Percentiles rank a stretch among this genome's conserved stretches.
phyloP scores from a whole-genome alignment of 2,888 invertebrate species.

The Pyralis farinalis region DNA sequence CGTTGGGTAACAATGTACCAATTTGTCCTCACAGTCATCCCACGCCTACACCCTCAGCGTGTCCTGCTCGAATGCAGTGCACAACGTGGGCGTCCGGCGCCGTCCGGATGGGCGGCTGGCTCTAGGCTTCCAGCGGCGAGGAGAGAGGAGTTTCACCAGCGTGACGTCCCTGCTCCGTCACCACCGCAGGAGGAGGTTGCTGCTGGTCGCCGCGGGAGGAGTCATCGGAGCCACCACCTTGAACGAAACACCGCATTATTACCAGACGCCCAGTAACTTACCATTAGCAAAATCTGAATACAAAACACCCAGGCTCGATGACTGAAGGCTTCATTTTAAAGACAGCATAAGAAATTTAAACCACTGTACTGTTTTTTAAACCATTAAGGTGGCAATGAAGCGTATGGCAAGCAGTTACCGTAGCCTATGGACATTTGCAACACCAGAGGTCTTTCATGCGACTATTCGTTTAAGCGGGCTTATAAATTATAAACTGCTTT shows the following conservation, averaged over 20 bases:
- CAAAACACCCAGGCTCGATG: too few species aligned
- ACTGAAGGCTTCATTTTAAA: too few species aligned
- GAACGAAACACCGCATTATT: slow-evolving; percentile 62
- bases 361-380: too few species aligned
- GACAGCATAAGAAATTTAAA: too few species aligned
- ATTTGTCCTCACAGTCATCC: slow-evolving; percentile 40
- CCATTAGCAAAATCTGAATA: slow-evolving; percentile 23
- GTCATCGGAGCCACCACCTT: slow-evolving; percentile 75
- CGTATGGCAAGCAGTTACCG: too few species aligned
- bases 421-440: too few species aligned
- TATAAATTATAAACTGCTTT: too few species aligned
- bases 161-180: slow-evolving; percentile 76
- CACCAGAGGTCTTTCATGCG: too few species aligned
- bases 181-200: slow-evolving; percentile 73
- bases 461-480: too few species aligned
- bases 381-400: too few species aligned
- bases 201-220: slow-evolving; percentile 73
- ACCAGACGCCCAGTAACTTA: slow-evolving; percentile 63
- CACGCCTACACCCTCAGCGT: slow-evolving; percentile 80
- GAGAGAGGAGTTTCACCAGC: slow-evolving; percentile 75
- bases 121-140: slow-evolving; percentile 75
- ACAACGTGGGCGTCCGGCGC: slow-evolving; percentile 79
- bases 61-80: slow-evolving; percentile 72
- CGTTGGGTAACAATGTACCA: neutral
- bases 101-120: slow-evolving; percentile 76